Evolutionary conservation across 2,113 vertebrate genomes (phyloP), one percentile per base, ranked within the genome.

Genomic region (Dissostichus mawsoni): DNA sequence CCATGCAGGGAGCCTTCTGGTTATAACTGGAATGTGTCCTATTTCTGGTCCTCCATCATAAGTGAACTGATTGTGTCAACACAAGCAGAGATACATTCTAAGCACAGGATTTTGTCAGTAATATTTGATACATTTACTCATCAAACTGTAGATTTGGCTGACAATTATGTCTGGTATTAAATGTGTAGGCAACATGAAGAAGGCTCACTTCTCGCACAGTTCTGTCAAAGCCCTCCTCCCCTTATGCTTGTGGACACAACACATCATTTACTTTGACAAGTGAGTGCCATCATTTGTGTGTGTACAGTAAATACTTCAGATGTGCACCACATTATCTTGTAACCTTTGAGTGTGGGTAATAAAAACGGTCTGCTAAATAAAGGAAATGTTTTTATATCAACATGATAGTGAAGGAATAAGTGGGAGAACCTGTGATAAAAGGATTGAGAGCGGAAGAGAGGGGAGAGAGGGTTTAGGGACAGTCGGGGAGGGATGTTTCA

Each of bases 251-350:
- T 76, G 11, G 63, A 76, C 77, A 82, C 72, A 81, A 83, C 74
- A 70, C 50, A 80, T 64, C 11, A 77, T 79, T 77, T 81, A 74
- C 83, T 90, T 80, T 82, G 64, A 77, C 85, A 87, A 78, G 52
- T 72, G 52, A 75, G 71, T 87, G 33, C 47, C 45, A 79, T 48
- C 1, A 4, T 71, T 59, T 51, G 41, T 70, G 53, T 74, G 58
- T 75, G 57, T 17, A 62, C 18, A 69, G 67, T 69, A 81, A 81
- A 87, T 41, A 80, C 1, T 70, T 69, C 36, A 55, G 11, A 48
- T 64, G 72, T 59, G 50, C 23, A 50, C 68, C 69, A 70, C 56
- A 82, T 80, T 69, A 62, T 48, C 47, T 59, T 51, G 10, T 29
- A 47, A 73, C 10, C 74, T 74, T 59, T 74, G 52, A 11, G 13